A percentile compares a stretch with the other conserved stretches of the same genome.
These are phyloP conservation scores for Otocyon megalotis DNA, from an alignment of 2,113 vertebrate genomes.

Conservation along the genomic window DNA sequence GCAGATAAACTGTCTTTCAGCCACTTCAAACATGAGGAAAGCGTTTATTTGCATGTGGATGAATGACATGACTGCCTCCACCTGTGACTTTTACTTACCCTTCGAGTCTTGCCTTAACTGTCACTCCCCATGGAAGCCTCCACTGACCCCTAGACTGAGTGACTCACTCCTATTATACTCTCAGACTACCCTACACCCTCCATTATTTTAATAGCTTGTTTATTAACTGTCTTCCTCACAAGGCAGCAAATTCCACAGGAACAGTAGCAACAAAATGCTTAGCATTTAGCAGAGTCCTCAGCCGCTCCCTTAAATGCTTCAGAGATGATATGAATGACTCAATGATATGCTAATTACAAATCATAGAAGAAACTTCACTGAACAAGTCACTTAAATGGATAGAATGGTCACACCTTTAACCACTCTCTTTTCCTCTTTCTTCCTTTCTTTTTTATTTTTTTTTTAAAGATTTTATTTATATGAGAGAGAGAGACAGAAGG, in stretches of 20 bases:
- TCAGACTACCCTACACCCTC: not conserved
- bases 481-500: not conserved
- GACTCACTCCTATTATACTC: constrained; percentile 36
- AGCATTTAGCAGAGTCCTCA: not conserved
- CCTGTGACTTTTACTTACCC: constrained; percentile 58
- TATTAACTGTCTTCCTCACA: constrained; percentile 59
- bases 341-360: not conserved
- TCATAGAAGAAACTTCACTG: constrained; percentile 32
- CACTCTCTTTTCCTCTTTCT: no score
- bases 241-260: constrained; percentile 48
- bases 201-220: constrained; percentile 70
- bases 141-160: constrained; percentile 30
- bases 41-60: constrained; percentile 47
- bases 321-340: not conserved
- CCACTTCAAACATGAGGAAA: not conserved
- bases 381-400: not conserved
- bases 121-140: constrained; percentile 21
- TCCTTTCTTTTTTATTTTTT: no score
- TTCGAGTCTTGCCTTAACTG: constrained; percentile 48
- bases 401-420: not conserved
- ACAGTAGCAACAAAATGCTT: not conserved
- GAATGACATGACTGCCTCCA: constrained; percentile 24
- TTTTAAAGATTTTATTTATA: not conserved
- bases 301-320: not conserved
- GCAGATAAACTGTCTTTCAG: constrained; percentile 35